Percentiles rank a stretch among this genome's conserved stretches.
These are phyloP conservation scores for Silurus aristotelis DNA, from an alignment of 2,797 vertebrate species.

Conservation along the genomic window DNA sequence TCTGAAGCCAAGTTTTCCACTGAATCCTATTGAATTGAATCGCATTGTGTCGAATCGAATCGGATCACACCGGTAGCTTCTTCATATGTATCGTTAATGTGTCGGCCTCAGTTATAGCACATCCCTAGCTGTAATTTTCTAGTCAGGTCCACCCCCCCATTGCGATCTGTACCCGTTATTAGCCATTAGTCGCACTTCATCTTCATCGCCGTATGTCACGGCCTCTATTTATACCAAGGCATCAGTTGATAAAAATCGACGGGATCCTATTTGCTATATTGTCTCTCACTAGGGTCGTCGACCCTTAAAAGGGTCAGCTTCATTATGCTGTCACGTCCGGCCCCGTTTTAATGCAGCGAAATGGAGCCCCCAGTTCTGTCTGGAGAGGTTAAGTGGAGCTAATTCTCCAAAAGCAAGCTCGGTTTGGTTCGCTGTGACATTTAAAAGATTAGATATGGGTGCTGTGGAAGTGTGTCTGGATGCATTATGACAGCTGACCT, in stretches of 20 bases:
- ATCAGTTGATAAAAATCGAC: conserved; percentile 11
- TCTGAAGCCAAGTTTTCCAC: too few species aligned
- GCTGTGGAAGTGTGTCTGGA: conserved; percentile 46
- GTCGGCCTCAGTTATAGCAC: too few species aligned
- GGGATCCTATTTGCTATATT: conserved; percentile 13
- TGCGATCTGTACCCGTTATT: not conserved
- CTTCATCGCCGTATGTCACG: not conserved
- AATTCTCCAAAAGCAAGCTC: conserved; percentile 40
- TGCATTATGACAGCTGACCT: conserved; percentile 68
- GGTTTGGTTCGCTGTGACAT: conserved; percentile 52
- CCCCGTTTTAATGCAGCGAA: conserved; percentile 11
- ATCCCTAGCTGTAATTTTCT: not conserved
- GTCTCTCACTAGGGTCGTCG: not conserved
- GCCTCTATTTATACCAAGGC: conserved; percentile 17
- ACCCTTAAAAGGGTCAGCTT: conserved; percentile 30
- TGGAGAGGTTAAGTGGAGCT: conserved; percentile 51
- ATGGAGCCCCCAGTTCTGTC: conserved; percentile 36
- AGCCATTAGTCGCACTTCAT: not conserved
- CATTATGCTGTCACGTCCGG: conserved; percentile 15
- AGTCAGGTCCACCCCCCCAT: not conserved
- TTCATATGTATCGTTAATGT: too few species aligned
- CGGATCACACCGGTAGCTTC: too few species aligned
- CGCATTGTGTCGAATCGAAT: too few species aligned
- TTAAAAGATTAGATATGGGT: conserved; percentile 57
- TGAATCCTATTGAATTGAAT: too few species aligned